phyloP scores from a whole-genome alignment of 2,113 vertebrate species.

The Opisthocomus hoazin region DNA sequence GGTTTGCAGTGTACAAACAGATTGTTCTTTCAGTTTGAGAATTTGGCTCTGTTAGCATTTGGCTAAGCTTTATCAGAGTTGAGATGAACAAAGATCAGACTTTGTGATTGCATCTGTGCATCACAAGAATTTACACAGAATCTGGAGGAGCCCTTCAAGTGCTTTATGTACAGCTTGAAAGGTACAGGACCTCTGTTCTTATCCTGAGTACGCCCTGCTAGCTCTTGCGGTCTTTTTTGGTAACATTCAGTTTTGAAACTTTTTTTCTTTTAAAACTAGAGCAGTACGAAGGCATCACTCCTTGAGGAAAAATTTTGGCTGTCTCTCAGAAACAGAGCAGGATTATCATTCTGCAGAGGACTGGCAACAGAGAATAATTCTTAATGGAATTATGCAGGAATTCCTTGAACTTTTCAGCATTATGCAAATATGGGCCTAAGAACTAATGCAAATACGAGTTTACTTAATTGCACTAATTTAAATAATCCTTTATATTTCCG shows the following conservation, averaged over 20 bases:
- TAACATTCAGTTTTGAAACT: not conserved
- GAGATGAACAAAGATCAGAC: not conserved
- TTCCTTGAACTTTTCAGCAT: not conserved
- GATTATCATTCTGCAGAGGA: conserved; percentile 9
- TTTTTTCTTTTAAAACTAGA: not conserved
- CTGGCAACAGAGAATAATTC: not conserved
- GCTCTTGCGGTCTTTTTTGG: not conserved
- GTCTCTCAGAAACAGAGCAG: not conserved
- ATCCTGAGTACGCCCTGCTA: not conserved
- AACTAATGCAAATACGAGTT: not conserved
- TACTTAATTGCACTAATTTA: not conserved
- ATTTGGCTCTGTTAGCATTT: not conserved
- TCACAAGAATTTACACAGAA: not conserved
- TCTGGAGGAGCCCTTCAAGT: not conserved
- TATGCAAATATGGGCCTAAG: not conserved
- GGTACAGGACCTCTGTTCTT: not conserved
- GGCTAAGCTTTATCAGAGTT: not conserved
- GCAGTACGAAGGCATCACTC: not conserved
- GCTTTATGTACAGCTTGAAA: not conserved
- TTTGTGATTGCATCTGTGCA: not conserved
- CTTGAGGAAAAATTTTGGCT: not conserved
- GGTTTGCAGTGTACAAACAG: not conserved
- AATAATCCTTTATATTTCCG: not conserved
- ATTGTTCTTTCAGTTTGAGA: conserved; percentile 25
- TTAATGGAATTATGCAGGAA: not conserved